phyloP scores from a whole-genome alignment of 2,797 vertebrate genomes.

The Coccyzus lansbergi region DNA sequence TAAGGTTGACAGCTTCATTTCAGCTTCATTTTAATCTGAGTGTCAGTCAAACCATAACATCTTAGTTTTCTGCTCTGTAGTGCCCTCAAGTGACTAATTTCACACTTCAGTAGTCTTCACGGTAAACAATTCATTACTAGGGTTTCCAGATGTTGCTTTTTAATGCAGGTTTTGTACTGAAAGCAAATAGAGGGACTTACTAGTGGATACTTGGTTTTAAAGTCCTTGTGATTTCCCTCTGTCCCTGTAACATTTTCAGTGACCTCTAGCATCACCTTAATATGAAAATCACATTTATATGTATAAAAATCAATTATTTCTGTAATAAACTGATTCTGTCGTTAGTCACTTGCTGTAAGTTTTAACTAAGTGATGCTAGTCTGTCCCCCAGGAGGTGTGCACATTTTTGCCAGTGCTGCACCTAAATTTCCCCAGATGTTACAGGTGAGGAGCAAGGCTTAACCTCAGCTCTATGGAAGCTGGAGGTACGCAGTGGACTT shows the following conservation, averaged over 20 bases:
- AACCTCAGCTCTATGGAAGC: fast-evolving
- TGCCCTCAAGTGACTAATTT: constrained; percentile 47
- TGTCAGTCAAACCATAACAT: background rate
- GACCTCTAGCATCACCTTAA: background rate
- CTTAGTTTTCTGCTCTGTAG: background rate
- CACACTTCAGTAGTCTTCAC: background rate
- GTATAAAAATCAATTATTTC: background rate
- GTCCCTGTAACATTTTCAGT: background rate
- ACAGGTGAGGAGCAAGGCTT: background rate
- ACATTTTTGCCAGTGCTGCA: background rate
- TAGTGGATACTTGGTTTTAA: background rate
- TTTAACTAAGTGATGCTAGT: background rate
- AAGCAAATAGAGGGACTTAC: background rate
- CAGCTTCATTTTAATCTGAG: background rate
- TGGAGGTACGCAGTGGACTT: background rate
- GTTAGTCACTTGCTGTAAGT: background rate
- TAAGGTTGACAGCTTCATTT: background rate
- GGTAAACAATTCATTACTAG: background rate
- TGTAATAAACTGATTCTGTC: background rate
- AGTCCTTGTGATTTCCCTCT: background rate
- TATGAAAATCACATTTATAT: background rate
- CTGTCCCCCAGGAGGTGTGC: background rate
- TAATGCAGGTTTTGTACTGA: background rate
- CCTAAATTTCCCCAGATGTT: background rate
- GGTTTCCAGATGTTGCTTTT: background rate